A percentile compares a stretch with the other conserved stretches of the same genome.
These are phyloP conservation scores for Oncopeltus fasciatus DNA, from an alignment of 1,140 invertebrate genomes.

Conservation along the genomic window DNA sequence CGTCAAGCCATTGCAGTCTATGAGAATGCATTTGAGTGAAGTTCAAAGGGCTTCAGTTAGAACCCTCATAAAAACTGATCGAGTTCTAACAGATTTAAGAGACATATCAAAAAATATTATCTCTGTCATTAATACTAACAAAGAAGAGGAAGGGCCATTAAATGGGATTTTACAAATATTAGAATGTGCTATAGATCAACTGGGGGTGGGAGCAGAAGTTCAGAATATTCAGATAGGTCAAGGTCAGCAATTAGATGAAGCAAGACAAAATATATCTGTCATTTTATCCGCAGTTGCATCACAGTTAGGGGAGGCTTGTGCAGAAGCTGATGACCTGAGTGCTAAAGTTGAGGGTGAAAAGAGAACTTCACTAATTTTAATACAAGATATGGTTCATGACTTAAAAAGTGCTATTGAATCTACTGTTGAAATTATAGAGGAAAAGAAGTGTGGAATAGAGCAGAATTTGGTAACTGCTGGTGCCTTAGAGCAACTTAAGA, in stretches of 20 bases:
- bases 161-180: neutral
- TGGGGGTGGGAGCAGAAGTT: conserved; percentile 5
- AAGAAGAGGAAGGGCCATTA: neutral
- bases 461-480: neutral
- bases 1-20: conserved; percentile 22
- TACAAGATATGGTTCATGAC: conserved; percentile 13
- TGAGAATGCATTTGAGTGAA: conserved; percentile 19
- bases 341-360: neutral
- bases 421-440: conserved; percentile 5
- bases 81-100: neutral
- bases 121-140: neutral
- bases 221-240: conserved; percentile 1
- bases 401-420: conserved; percentile 12
- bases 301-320: neutral
- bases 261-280: conserved; percentile 1
- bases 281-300: neutral
- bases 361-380: conserved; percentile 8
- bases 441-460: neutral
- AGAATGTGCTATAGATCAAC: neutral
- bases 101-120: conserved; percentile 7
- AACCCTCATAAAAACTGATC: conserved; percentile 14
- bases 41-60: conserved; percentile 8
- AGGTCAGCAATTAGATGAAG: conserved; percentile 10
- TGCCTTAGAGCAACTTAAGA: conserved; percentile 6
- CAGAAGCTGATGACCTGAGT: conserved; percentile 10